Evolutionary conservation across 2,888 invertebrate species (phyloP).

Genomic region (Isotomurus palustris): DNA sequence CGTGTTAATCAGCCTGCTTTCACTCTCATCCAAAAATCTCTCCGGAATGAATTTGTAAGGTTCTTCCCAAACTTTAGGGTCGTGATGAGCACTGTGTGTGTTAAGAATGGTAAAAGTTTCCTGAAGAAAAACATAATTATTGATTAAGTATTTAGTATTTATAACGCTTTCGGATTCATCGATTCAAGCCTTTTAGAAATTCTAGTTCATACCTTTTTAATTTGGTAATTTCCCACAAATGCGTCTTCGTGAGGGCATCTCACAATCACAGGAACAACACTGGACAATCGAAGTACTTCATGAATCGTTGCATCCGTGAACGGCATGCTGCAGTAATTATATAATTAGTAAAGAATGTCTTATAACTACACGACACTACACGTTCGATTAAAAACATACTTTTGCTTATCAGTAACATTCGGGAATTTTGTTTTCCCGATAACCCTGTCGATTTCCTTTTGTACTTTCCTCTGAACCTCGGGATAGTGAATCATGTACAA

Average conservation of each 20-base stretch:
- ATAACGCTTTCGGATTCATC: too few relatives aligned
- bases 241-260: conserved; percentile 23
- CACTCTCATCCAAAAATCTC: conserved; percentile 28
- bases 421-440: conserved; percentile 42
- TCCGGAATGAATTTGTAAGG: conserved; percentile 28
- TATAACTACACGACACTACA: neutral
- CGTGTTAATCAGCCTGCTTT: conserved; percentile 24
- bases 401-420: conserved; percentile 22
- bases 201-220: too few relatives aligned
- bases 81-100: conserved; percentile 14
- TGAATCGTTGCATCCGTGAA: conserved; percentile 37
- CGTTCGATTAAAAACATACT: conserved; percentile 11
- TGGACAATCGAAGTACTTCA: conserved; percentile 33
- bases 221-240: conserved; percentile 16
- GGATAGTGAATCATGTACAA: conserved; percentile 46
- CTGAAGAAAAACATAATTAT: neutral
- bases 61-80: conserved; percentile 26
- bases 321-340: conserved; percentile 39
- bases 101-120: neutral
- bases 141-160: too few relatives aligned
- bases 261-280: conserved; percentile 31
- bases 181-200: too few relatives aligned
- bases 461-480: conserved; percentile 45
- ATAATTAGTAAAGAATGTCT: neutral
- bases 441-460: conserved; percentile 47